Conservation (phyloP, 2,797 vertebrate species). For the Coregonus suidteri region DNA sequence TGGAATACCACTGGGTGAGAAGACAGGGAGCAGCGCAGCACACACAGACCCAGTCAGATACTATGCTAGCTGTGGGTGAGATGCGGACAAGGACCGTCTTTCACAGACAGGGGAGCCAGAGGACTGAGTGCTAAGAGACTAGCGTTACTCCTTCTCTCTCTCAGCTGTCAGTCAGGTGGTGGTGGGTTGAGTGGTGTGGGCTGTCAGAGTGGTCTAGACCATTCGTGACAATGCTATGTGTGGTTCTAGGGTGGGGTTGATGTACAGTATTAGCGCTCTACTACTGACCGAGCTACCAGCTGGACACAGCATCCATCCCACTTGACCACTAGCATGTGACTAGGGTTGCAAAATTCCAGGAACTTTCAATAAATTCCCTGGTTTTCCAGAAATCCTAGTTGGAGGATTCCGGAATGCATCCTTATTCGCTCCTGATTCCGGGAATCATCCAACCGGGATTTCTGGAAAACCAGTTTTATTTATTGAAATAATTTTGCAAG, state of each 20-base stretch:
- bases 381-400: too few relatives aligned
- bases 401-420: too few relatives aligned
- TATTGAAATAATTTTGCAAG: too few relatives aligned
- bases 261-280: background rate
- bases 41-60: background rate
- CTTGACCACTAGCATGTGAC: background rate
- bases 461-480: too few relatives aligned
- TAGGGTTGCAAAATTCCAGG: background rate
- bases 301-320: background rate
- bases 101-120: background rate
- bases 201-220: background rate
- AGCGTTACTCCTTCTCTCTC: background rate
- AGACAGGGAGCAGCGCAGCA: background rate
- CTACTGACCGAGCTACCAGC: background rate
- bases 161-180: background rate
- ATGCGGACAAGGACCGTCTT: background rate
- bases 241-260: background rate
- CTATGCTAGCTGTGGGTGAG: too few relatives aligned
- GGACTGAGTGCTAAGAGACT: background rate
- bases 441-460: too few relatives aligned
- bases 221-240: background rate
- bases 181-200: background rate
- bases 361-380: too few relatives aligned
- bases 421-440: too few relatives aligned
- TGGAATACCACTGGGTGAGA: background rate